Evolutionary conservation across 2,113 vertebrate genomes (phyloP), one percentile per base, ranked within the genome.

Genomic region (Anarhynchus alexandrinus): DNA sequence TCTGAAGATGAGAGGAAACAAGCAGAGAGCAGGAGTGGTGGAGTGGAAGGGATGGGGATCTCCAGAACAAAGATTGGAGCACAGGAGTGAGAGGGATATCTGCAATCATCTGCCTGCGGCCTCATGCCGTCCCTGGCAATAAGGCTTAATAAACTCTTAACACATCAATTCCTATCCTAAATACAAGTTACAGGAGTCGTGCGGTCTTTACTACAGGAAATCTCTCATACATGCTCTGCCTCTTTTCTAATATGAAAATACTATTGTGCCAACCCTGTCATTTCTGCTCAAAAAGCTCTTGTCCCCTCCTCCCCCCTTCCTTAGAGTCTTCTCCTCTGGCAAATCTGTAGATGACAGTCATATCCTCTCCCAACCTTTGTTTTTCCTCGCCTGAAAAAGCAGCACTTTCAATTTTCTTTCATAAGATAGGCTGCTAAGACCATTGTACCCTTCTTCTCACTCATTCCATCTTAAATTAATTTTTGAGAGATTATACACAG

Each of bases 181-280:
- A 82, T 72, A 49, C 3, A 36, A 88, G 27, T 32, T 70, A 34
- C 5, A 83, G 38, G 14, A 58, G 9, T 26, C 36, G 12, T 20
- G 9, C 4, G 20, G 11, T 11, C 45, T 38, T 19, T 84, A 34
- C 22, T 25, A 40, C 5, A 49, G 43, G 67, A 81, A 81, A 43
- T 38, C 12, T 67, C 36, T 83, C 47, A 4, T 12, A 38, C 71
- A 7, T 3, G 12, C 12, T 64, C 27, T 61, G 22, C 30, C 38
- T 54, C 17, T 74, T 84, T 54, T 62, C 42, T 12, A 12, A 11
- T 6, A 29, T 4, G 22, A 64, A 64, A 71, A 20, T 42, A 9
- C 3, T 71, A 14, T 20, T 72, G 16, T 71, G 47, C 54, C 32
- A 71, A 19, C 0, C 1, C 16, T n/a, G 45, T 11, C 1, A 16